phyloP scores from a whole-genome alignment of 2,113 vertebrate genomes.

The Rhinogobius similis region DNA sequence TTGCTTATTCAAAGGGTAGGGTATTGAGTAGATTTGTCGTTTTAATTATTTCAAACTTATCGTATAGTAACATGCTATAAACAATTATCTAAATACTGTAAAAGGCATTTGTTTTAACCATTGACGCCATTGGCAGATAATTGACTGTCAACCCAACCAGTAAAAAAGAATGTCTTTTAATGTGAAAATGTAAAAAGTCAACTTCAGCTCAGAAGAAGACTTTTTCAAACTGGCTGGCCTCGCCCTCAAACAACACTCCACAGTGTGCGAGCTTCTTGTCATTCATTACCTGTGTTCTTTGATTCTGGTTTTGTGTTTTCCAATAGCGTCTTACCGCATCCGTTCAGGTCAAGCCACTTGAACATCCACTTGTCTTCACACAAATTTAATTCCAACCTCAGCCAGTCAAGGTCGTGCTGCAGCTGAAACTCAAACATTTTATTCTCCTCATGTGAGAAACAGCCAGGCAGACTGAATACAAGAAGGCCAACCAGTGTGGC shows the following conservation, averaged over 20 bases:
- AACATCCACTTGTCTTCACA: slow-evolving; percentile 46
- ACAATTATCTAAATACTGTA: too few relatives aligned
- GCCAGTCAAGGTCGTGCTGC: slow-evolving; percentile 57
- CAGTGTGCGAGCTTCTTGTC: slow-evolving; percentile 16
- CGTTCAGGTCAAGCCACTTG: slow-evolving; percentile 40
- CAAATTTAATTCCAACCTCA: slow-evolving; percentile 59
- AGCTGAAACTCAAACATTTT: slow-evolving; percentile 64
- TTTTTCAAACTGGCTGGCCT: background rate
- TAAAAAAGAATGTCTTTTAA: background rate
- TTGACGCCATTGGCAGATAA: background rate
- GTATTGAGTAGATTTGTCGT: too few relatives aligned
- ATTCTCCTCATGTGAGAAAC: slow-evolving; percentile 41
- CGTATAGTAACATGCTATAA: too few relatives aligned
- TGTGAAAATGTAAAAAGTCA: background rate
- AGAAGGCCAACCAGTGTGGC: slow-evolving; percentile 10
- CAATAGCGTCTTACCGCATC: slow-evolving; percentile 55
- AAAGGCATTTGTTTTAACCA: too few relatives aligned
- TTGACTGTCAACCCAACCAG: background rate
- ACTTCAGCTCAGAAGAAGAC: background rate
- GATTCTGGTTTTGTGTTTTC: slow-evolving; percentile 47
- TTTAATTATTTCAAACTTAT: too few relatives aligned
- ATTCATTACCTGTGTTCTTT: slow-evolving; percentile 40
- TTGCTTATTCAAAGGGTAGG: too few relatives aligned
- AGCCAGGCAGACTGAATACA: slow-evolving; percentile 23
- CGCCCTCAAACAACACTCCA: slow-evolving; percentile 17